Base-by-base conservation (phyloP, 2,797 vertebrate species). In the Potorous gilbertii region DNA sequence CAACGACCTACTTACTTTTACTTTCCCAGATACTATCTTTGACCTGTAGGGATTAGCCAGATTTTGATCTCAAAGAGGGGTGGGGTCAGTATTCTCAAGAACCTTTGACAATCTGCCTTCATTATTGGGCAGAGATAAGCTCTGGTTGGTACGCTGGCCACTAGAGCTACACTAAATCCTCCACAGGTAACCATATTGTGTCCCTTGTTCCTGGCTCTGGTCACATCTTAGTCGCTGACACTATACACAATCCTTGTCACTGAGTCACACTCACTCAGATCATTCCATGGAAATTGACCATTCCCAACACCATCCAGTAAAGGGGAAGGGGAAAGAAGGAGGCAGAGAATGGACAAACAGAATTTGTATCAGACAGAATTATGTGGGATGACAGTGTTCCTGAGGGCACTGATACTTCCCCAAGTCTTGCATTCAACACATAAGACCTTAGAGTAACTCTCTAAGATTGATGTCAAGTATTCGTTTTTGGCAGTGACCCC, bases 401-500 rank as follows among this genome's bases (percentile, higher is more conserved):
- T 46, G 5, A 89, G n/a, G 28, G 9, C 9, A 6, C 50, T 29
- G 11, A 9, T 29, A 52, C 11, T 90, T 90, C 14, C 89, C 52
- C 52, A 31, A 31, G 52, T 90, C 54, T 90, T 54, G 89, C 11
- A 4, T 90, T 31, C 28, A 90, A 24, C 16, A 16, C 54, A 34
- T 54, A 13, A 90, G 50, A 54, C 89, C 52, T 90, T 90, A 31
- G 50, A 90, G 28, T 4, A 90, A 54, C 16, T 94, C 93, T 74
- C 18, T 92, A 90, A 93, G 66, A 74, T 46, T 55, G 27, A 11
- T 62, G 54, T 94, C 55, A 94, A 74, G 27, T 90, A 90, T n/a
- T 90, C 4, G 2, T 14, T 93, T 92, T 57, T 54, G 92, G 40
- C 54, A 90, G 40, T 74, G 57, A 24, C 54, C 55, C 11, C 66